Evolutionary conservation across 2,797 vertebrate species (phyloP).

Genomic region (Anguilla megastoma): DNA sequence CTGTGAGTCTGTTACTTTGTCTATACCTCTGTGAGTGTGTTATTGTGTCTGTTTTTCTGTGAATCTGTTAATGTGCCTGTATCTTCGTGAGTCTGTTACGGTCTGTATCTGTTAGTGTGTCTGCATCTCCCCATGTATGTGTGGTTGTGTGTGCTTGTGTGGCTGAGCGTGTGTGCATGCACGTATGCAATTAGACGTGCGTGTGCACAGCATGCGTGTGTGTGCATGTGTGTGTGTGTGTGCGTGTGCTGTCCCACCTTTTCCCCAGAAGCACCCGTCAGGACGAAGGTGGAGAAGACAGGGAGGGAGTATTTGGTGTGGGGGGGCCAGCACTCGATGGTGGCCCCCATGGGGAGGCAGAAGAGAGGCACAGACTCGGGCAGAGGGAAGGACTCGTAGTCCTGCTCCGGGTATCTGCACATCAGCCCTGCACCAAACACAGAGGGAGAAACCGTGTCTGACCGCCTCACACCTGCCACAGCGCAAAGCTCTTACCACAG

Average conservation of each 20-base stretch:
- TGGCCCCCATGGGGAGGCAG: constrained; percentile 97
- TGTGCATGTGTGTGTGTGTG: not conserved
- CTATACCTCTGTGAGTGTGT: too few relatives aligned
- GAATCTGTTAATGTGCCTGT: not conserved
- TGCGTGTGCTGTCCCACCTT: constrained; percentile 77
- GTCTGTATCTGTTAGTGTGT: not conserved
- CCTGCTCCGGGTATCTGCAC: constrained; percentile 92
- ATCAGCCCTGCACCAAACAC: constrained; percentile 80
- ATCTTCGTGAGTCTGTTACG: not conserved
- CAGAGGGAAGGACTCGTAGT: constrained; percentile 95
- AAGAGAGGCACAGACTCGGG: constrained; percentile 97
- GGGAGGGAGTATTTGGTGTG: constrained; percentile 97
- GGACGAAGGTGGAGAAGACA: constrained; percentile 95
- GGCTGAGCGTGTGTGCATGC: not conserved
- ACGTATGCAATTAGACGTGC: not conserved
- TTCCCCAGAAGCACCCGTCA: constrained; percentile 95
- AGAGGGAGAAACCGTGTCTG: not conserved
- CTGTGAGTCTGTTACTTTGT: too few relatives aligned
- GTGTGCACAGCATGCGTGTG: not conserved
- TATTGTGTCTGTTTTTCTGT: too few relatives aligned
- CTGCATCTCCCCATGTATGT: not conserved
- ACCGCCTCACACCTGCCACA: not conserved
- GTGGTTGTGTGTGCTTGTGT: not conserved
- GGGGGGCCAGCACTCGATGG: constrained; percentile 93
- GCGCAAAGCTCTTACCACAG: not conserved